A percentile compares a stretch with the other conserved stretches of the same genome.
Conservation (phyloP, 2,797 vertebrate species). For the Sebastes cheni region DNA sequence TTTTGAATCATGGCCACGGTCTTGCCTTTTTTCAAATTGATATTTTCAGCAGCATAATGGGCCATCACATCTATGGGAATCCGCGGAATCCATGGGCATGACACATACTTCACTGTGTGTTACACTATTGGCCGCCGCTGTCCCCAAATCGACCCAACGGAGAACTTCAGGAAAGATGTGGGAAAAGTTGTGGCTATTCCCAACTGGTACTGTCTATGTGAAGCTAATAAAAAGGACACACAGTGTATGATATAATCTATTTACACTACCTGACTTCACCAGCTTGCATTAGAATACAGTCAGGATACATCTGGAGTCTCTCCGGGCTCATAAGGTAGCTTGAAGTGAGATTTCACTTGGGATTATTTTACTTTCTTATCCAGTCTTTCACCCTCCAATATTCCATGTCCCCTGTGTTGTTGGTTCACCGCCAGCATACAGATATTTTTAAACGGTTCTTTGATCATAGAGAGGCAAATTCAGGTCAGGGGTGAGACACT, state of each 20-base stretch:
- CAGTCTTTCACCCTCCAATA: background rate
- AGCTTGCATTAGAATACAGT: background rate
- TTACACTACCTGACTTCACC: background rate
- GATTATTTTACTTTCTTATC: conserved; percentile 8
- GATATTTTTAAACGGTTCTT: conserved; percentile 4
- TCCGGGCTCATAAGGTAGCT: background rate
- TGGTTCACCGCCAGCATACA: background rate
- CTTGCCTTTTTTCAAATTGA: background rate
- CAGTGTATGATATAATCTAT: background rate
- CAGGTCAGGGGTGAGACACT: conserved; percentile 2
- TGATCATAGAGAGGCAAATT: conserved; percentile 5
- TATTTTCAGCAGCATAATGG: background rate
- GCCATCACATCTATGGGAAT: too few species aligned
- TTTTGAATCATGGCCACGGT: background rate
- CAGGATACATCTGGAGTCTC: background rate
- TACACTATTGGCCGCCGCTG: background rate
- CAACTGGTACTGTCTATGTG: background rate
- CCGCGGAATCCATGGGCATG: background rate
- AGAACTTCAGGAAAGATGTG: background rate
- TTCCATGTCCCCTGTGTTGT: background rate
- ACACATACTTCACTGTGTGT: background rate
- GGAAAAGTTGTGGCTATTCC: background rate
- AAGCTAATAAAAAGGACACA: background rate
- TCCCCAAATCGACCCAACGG: background rate
- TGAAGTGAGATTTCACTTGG: background rate